Evolutionary conservation across 1,140 invertebrate genomes (phyloP), one percentile per base, ranked within the genome.

Genomic region (Drosophila subpulchrella): DNA sequence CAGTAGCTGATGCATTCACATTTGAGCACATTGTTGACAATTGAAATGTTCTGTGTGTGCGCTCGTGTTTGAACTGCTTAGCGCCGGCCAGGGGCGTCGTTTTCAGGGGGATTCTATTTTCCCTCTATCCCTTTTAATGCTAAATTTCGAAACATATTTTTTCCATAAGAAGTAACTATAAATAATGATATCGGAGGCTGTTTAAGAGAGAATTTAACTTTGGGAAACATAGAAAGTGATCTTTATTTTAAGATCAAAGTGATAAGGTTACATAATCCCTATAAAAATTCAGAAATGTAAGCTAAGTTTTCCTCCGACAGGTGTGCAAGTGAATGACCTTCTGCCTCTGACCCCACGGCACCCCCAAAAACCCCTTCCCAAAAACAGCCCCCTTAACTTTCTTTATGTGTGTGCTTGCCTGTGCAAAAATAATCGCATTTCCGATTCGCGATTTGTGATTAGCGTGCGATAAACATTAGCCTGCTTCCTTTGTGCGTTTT

Each of bases 361-460:
- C n/a, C 15, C 27, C 15, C 3, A 10, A 44, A 44, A 20, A 3
- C 6, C 15, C 36, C 59, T 17, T 4, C 5, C 3, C 3, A 56
- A 13, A 1, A 41, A 15, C 5, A 38, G n/a, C 24, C 47, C 2
- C 7, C 38, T 38, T 20, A 20, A 6, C 1, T 10, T 12, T 6
- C 39, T 41, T 1, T 0, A 4, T 41, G 44, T 32, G 17, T 46
- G 20, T 75, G 75, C 54, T 51, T 79, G 41, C 42, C 41, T 74
- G 62, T 81, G 76, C 57, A 75, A 67, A 86, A 85, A 81, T 86
- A 86, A 86, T 86, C 82, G 78, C 70, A 86, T 86, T 86, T 86
- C 83, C 82, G 82, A 85, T 84, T 83, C 75, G 81, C 66, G 76
- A 83, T 80, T 84, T 86, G 82, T 86, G 82, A 86, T 86, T 86